Evolutionary conservation across 2,888 invertebrate species (phyloP).

Genomic region (Pegoplata infirma): DNA sequence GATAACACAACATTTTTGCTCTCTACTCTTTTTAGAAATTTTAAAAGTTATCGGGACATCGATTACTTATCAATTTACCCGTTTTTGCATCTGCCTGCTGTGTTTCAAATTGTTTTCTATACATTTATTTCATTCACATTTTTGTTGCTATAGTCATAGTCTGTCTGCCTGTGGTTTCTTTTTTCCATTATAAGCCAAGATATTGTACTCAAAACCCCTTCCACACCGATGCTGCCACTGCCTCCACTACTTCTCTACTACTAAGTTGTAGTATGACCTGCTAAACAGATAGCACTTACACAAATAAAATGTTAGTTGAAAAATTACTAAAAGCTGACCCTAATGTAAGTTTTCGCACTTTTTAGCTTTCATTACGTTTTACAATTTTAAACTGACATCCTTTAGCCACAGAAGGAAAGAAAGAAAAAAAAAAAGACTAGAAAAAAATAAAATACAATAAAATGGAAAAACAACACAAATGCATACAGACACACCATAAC

Average conservation of each 20-base stretch:
- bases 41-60: too few relatives aligned
- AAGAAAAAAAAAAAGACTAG: not conserved
- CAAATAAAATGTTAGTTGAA: not conserved
- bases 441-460: not conserved
- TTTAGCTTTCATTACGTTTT: slow-evolving; percentile 57
- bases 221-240: too few relatives aligned
- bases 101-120: not conserved
- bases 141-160: not conserved
- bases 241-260: too few relatives aligned
- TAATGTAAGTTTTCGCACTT: slow-evolving; percentile 63
- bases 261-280: too few relatives aligned
- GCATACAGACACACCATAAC: slow-evolving; percentile 30
- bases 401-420: slow-evolving; percentile 21
- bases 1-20: too few relatives aligned
- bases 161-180: not conserved
- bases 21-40: too few relatives aligned
- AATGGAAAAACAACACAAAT: slow-evolving; percentile 4
- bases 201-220: slow-evolving; percentile 13
- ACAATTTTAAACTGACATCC: slow-evolving; percentile 30
- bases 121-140: not conserved
- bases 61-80: not conserved
- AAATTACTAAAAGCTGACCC: slow-evolving; percentile 50
- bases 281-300: too few relatives aligned
- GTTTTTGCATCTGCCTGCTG: too few relatives aligned
- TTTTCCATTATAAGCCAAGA: slow-evolving; percentile 3